phyloP scores from a whole-genome alignment of 2,888 invertebrate species.

The Saturnia pavonia region DNA sequence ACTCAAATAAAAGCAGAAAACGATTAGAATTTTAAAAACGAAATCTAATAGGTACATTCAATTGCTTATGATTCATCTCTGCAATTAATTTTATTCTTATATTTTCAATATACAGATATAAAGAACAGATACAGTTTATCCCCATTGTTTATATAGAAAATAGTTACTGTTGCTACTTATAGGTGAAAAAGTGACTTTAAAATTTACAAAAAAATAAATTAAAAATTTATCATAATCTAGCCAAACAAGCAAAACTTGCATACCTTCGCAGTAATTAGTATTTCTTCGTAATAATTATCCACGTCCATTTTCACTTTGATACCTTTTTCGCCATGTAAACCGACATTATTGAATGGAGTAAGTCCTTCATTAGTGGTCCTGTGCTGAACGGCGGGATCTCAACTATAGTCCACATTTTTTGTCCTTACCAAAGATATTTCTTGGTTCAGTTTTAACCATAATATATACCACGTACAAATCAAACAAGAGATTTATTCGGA shows the following conservation, averaged over 20 bases:
- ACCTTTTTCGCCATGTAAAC: conserved; percentile 46
- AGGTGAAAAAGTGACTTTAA: not conserved
- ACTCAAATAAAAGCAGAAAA: too few relatives aligned
- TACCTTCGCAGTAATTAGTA: too few relatives aligned
- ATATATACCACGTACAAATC: not conserved
- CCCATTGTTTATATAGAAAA: not conserved
- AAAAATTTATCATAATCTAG: too few relatives aligned
- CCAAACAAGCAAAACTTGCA: too few relatives aligned
- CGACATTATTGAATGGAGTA: conserved; percentile 44
- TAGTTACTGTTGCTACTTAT: not conserved
- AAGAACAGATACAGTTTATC: too few relatives aligned
- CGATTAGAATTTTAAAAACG: too few relatives aligned
- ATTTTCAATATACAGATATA: too few relatives aligned
- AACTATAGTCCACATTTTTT: conserved; percentile 69
- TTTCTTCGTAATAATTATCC: too few relatives aligned
- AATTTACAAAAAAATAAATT: too few relatives aligned
- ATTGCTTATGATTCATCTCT: too few relatives aligned
- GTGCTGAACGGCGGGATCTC: conserved; percentile 51
- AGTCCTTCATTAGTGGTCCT: conserved; percentile 72
- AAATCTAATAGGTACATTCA: too few relatives aligned
- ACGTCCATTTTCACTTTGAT: not conserved
- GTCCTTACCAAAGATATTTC: conserved; percentile 48
- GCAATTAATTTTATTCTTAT: too few relatives aligned
- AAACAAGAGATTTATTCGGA: not conserved
- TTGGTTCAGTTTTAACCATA: conserved; percentile 19